A percentile compares a stretch with the other conserved stretches of the same genome.
Conservation (phyloP, 2,888 invertebrate species). For the Drosophila anomelani region DNA sequence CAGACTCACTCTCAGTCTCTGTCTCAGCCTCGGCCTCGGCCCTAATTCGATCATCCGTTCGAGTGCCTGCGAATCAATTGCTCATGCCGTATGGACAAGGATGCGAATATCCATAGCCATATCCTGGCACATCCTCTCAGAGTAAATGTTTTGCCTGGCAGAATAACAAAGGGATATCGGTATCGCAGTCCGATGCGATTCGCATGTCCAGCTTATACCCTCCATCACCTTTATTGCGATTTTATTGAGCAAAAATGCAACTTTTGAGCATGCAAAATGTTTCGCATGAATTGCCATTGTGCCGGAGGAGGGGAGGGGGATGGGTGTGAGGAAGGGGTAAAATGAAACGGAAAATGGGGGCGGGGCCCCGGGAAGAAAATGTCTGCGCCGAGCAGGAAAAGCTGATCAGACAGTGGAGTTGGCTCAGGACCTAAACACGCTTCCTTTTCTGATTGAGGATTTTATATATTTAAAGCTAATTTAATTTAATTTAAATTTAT, state of each 20-base stretch:
- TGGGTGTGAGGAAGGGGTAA: background rate
- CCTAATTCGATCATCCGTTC: slow-evolving; percentile 74
- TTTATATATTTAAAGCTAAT: background rate
- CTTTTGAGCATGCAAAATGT: slow-evolving; percentile 71
- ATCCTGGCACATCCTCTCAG: slow-evolving; percentile 62
- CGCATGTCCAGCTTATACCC: slow-evolving; percentile 57
- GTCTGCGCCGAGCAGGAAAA: slow-evolving; percentile 20
- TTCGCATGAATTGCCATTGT: slow-evolving; percentile 57
- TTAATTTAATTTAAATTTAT: background rate
- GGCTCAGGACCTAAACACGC: slow-evolving; percentile 1
- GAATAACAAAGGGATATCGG: slow-evolving; percentile 56
- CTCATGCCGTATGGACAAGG: slow-evolving; percentile 57
- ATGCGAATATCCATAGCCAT: slow-evolving; percentile 28
- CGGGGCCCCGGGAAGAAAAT: background rate
- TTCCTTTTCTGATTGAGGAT: no score
- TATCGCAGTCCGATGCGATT: slow-evolving; percentile 34
- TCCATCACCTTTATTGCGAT: slow-evolving; percentile 65
- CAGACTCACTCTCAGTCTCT: background rate
- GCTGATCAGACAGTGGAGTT: slow-evolving; percentile 14
- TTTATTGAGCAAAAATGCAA: slow-evolving; percentile 76
- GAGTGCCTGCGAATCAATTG: slow-evolving; percentile 61
- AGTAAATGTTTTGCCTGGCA: slow-evolving; percentile 61
- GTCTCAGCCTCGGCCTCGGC: slow-evolving; percentile 1
- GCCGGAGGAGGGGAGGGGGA: slow-evolving; percentile 8
- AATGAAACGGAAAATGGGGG: slow-evolving; percentile 4